phyloP scores from a whole-genome alignment of 2,888 invertebrate genomes.

The Catotricha subobsoleta region DNA sequence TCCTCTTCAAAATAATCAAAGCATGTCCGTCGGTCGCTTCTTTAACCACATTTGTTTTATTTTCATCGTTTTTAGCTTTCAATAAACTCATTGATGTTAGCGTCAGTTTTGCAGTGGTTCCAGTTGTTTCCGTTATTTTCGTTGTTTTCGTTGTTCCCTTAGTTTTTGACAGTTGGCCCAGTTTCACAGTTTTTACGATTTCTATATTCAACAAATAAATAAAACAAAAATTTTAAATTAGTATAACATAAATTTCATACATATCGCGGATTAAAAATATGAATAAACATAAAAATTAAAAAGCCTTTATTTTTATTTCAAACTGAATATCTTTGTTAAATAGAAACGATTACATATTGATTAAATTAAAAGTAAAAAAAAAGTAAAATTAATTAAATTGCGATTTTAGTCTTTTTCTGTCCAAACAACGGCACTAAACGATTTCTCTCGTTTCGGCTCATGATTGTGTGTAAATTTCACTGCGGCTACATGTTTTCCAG shows the following conservation, averaged over 20 bases:
- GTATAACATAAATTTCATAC: too few relatives aligned
- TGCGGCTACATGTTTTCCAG: constrained; percentile 17
- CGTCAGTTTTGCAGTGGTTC: not conserved
- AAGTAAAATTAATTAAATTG: constrained; percentile 1
- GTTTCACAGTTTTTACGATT: too few relatives aligned
- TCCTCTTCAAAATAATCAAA: too few relatives aligned
- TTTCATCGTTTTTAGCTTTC: not conserved
- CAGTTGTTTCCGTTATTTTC: not conserved
- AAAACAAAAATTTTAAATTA: too few relatives aligned
- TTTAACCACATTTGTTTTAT: not conserved
- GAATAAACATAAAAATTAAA: too few relatives aligned
- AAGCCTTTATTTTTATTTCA: too few relatives aligned
- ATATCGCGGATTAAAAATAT: too few relatives aligned
- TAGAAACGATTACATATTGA: too few relatives aligned
- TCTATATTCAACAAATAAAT: too few relatives aligned
- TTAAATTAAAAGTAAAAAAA: constrained; percentile 1
- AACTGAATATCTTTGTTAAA: too few relatives aligned
- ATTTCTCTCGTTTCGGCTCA: constrained; percentile 13
- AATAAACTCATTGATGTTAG: not conserved
- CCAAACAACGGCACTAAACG: constrained; percentile 15
- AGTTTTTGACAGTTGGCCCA: not conserved
- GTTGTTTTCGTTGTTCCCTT: not conserved
- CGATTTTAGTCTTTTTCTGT: not conserved
- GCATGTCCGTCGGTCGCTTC: too few relatives aligned
- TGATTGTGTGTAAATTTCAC: constrained; percentile 23